Evolutionary conservation across 2,797 vertebrate genomes (phyloP), one percentile per base, ranked within the genome.

Genomic region (Apogon hyalosoma): DNA sequence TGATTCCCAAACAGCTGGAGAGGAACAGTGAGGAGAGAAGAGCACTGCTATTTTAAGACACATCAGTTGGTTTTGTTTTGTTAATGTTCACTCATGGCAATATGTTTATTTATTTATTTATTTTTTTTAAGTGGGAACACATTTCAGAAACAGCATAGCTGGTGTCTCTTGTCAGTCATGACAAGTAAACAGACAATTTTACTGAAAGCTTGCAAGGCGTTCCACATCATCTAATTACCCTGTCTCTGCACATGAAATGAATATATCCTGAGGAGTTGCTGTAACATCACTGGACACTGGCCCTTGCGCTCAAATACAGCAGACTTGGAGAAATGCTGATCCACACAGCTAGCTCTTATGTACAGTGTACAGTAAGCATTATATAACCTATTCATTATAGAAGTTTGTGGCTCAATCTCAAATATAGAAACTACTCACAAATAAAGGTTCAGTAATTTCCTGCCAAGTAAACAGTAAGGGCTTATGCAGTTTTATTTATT

Each of bases 401-500:
- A 39, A 14, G 13, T 65, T 48, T 66, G 7, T 28, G 48, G 59
- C 28, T 24, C 19, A 36, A 36, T 33, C 18, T 48, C 62, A 33
- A 18, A 33, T 45, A 14, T 40, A 15, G 14, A 59, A 28, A 46
- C 9, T 31, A 11, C 24, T 28, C 58, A 31, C 8, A 69, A 49
- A 18, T 61, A 2, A 31, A 9, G 7, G 7, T 42, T n/a, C 2
- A 0, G 13, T 55, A 19, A 63, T 53, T 47, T 67, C 56, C 48
- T 51, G 48, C 24, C 14, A 61, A 48, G 53, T 51, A 60, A 66
- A 73, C 60, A 61, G 18, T 77, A 8, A 11, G 65, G 38, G 50
- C 48, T 69, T 75, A 69, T 55, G 21, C 45, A 56, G 38, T 53
- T 47, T 54, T 49, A 54, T 61, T 72, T 74, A 65, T 78, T 66